These are phyloP conservation scores for Paguma larvata DNA, from an alignment of 2,797 vertebrate species.

Conservation along the genomic window DNA sequence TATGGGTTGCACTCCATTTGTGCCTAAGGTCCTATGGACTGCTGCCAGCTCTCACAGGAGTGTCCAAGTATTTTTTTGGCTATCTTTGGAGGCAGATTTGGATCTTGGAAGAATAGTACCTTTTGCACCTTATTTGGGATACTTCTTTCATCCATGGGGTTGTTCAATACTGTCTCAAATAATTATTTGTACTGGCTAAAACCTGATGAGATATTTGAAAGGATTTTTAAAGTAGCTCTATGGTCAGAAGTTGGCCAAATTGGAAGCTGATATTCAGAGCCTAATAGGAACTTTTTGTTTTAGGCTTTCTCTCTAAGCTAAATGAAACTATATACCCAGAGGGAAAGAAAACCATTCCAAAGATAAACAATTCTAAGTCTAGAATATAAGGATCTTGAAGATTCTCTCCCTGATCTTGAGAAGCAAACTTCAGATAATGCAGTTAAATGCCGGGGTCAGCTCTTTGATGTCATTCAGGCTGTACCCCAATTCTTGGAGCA, in stretches of 20 bases:
- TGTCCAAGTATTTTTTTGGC: background rate
- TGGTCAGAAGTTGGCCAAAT: background rate
- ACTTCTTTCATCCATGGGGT: background rate
- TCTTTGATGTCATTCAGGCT: background rate
- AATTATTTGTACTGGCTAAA: background rate
- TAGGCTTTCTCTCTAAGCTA: background rate
- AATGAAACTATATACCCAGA: background rate
- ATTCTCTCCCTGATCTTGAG: background rate
- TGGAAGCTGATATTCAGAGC: background rate
- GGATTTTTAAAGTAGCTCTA: background rate
- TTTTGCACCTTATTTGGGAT: background rate
- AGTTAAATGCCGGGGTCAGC: background rate
- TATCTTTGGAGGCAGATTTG: background rate
- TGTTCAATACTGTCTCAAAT: background rate
- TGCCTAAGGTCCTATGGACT: background rate
- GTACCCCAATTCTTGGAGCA: background rate
- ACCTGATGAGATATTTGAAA: background rate
- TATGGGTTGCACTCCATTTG: background rate
- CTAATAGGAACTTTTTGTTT: background rate
- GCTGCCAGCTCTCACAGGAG: background rate
- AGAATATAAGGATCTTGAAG: background rate
- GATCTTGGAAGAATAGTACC: background rate
- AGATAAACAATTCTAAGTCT: background rate
- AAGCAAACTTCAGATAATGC: background rate
- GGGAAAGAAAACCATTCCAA: background rate